Conservation (phyloP, 2,888 invertebrate genomes). For the Drosophila percnosoma region DNA sequence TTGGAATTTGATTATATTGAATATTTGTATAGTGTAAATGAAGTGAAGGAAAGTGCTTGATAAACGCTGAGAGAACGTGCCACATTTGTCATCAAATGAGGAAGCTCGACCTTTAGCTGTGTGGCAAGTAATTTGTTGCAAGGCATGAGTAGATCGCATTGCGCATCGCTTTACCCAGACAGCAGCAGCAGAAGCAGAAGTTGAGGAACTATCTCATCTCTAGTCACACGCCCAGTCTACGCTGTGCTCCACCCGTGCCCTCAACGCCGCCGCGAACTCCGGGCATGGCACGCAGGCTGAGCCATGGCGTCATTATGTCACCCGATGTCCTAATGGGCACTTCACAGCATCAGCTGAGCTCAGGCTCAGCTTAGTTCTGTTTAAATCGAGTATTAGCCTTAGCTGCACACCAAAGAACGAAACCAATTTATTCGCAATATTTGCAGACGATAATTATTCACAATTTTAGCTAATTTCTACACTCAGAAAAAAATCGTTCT, state of each 20-base stretch:
- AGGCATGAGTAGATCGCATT: conserved; percentile 9
- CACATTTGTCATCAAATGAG: conserved; percentile 36
- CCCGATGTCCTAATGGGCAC: conserved; percentile 63
- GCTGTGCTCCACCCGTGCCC: conserved; percentile 65
- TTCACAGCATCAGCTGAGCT: conserved; percentile 16
- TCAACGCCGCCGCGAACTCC: conserved; percentile 51
- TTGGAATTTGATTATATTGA: too few species aligned
- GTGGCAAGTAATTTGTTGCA: conserved; percentile 10
- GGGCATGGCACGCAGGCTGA: conserved; percentile 47
- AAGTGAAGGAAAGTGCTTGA: too few species aligned
- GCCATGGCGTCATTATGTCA: conserved; percentile 63
- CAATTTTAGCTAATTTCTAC: conserved; percentile 8
- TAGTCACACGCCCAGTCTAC: conserved; percentile 64
- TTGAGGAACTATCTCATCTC: conserved; percentile 26
- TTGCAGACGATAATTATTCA: conserved; percentile 17
- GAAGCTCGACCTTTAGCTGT: conserved; percentile 58
- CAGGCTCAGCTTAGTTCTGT: conserved; percentile 2
- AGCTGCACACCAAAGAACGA: conserved; percentile 50
- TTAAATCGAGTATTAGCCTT: conserved; percentile 42
- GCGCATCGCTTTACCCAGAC: conserved; percentile 56
- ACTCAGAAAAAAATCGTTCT: background rate
- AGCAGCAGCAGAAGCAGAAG: conserved; percentile 21
- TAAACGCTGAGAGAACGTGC: conserved; percentile 9
- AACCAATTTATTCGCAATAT: conserved; percentile 21
- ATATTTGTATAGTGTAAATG: too few species aligned